phyloP scores from a whole-genome alignment of 1,140 invertebrate genomes.

The Calosoma granatense region DNA sequence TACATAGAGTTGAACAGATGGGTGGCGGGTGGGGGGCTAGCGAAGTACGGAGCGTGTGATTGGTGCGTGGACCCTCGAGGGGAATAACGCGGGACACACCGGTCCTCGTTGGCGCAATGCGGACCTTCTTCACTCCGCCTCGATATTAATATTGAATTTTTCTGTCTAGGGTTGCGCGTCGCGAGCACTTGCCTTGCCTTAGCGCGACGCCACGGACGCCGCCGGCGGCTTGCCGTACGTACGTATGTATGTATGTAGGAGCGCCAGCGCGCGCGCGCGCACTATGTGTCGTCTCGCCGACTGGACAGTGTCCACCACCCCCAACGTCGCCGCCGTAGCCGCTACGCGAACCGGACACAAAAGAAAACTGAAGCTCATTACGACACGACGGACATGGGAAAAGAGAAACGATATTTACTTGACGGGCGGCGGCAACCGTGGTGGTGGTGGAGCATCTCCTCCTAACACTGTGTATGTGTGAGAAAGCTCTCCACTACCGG shows the following conservation, averaged over 20 bases:
- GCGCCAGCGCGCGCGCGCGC: not conserved
- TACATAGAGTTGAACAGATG: no score
- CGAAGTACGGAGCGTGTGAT: slow-evolving; percentile 16
- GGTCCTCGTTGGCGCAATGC: slow-evolving; percentile 33
- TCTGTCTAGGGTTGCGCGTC: slow-evolving; percentile 25
- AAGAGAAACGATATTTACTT: not conserved
- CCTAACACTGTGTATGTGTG: no score
- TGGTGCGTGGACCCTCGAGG: slow-evolving; percentile 7
- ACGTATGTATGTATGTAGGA: not conserved
- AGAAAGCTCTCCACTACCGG: no score
- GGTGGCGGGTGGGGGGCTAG: no score
- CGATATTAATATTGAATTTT: slow-evolving; percentile 54
- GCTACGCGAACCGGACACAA: not conserved
- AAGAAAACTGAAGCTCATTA: slow-evolving; percentile 1
- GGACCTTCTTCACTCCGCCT: slow-evolving; percentile 41
- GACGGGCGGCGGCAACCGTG: no score
- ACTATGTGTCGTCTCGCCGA: not conserved
- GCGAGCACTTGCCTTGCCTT: no score
- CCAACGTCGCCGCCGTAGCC: not conserved
- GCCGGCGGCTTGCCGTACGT: not conserved
- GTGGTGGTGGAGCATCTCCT: no score
- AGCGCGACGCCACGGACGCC: no score
- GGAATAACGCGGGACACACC: slow-evolving; percentile 30
- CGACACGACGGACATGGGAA: not conserved
- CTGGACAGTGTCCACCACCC: not conserved